A percentile compares a stretch with the other conserved stretches of the same genome.
Evolutionary conservation across 2,888 invertebrate species (phyloP).

Genomic region (Chalcis sispes): DNA sequence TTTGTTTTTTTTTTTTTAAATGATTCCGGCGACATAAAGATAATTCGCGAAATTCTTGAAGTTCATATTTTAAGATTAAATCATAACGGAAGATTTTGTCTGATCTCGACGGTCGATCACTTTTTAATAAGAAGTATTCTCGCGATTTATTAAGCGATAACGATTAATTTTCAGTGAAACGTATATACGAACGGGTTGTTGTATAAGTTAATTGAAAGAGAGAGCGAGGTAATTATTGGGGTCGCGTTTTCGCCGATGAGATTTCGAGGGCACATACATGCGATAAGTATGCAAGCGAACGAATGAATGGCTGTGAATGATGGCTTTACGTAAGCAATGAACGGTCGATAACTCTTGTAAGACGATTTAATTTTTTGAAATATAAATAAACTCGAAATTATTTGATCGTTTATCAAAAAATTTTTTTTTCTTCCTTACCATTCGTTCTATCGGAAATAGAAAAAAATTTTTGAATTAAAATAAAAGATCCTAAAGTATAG

Average conservation of each 20-base stretch:
- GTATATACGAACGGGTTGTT: background rate
- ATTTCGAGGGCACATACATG: background rate
- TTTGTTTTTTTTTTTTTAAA: too few species aligned
- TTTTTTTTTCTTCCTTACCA: too few species aligned
- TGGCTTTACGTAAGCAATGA: slow-evolving; percentile 13
- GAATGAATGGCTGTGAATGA: slow-evolving; percentile 15
- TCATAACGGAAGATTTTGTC: background rate
- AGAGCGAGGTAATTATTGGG: slow-evolving; percentile 37
- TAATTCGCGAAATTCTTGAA: too few species aligned
- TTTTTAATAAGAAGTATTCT: too few species aligned
- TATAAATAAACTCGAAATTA: background rate
- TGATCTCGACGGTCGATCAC: background rate
- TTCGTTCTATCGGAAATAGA: too few species aligned
- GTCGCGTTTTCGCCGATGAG: slow-evolving; percentile 31
- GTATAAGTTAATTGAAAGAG: background rate
- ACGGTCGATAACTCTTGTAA: background rate
- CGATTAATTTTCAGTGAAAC: too few species aligned
- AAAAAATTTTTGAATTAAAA: too few species aligned
- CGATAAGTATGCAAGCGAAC: slow-evolving; percentile 1
- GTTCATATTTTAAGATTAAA: slow-evolving; percentile 6
- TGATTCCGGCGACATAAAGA: too few species aligned
- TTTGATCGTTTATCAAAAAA: background rate
- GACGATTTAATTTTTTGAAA: background rate
- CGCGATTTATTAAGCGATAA: too few species aligned
- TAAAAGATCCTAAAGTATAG: too few species aligned